Evolutionary conservation across 2,888 invertebrate genomes (phyloP).

Genomic region (Oscheius myriophilus): DNA sequence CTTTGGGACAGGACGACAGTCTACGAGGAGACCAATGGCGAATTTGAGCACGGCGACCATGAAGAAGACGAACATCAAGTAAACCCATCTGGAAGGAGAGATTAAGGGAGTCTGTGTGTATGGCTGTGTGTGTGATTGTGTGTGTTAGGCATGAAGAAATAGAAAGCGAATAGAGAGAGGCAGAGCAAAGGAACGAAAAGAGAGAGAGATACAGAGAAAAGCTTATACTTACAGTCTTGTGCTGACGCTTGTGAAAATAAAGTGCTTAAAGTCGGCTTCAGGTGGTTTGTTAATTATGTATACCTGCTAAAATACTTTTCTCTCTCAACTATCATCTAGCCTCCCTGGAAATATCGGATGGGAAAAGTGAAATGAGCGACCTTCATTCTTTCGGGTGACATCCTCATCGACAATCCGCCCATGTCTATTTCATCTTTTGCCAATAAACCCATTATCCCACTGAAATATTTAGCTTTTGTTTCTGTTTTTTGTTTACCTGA

Average conservation of each 20-base stretch:
- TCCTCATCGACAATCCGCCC: constrained; percentile 53
- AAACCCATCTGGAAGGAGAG: constrained; percentile 38
- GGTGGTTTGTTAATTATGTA: constrained; percentile 50
- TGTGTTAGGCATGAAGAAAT: too few relatives aligned
- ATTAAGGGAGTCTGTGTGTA: too few relatives aligned
- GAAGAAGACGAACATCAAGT: constrained; percentile 43
- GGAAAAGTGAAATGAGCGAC: constrained; percentile 57
- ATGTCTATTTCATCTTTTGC: constrained; percentile 53
- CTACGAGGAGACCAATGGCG: constrained; percentile 41
- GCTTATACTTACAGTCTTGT: constrained; percentile 29
- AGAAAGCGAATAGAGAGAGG: too few relatives aligned
- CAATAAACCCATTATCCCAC: constrained; percentile 54
- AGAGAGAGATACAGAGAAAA: too few relatives aligned
- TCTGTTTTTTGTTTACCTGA: constrained; percentile 16
- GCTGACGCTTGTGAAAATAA: constrained; percentile 51
- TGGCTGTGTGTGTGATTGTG: too few relatives aligned
- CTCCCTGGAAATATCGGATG: constrained; percentile 48
- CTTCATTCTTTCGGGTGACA: constrained; percentile 51
- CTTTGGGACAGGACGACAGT: constrained; percentile 24
- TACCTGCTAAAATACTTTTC: constrained; percentile 54
- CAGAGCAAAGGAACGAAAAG: too few relatives aligned
- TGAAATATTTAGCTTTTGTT: background rate
- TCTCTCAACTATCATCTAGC: constrained; percentile 1
- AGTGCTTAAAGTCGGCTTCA: constrained; percentile 50
- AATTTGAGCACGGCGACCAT: constrained; percentile 43